Base-by-base conservation (phyloP, 2,888 invertebrate species). In the Drosophila heteroneura region DNA sequence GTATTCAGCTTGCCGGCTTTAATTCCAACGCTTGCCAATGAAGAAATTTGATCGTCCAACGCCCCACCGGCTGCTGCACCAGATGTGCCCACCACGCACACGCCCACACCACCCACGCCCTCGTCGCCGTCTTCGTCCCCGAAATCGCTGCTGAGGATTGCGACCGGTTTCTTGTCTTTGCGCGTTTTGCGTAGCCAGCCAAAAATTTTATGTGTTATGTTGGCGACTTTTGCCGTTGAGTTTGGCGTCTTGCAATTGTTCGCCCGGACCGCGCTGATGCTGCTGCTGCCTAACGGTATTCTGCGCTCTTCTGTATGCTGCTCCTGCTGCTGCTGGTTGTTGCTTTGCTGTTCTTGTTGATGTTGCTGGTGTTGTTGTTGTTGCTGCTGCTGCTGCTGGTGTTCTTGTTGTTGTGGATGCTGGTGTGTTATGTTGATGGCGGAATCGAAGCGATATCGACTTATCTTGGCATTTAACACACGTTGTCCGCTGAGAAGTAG, bases 181-280 rank as follows among this genome's bases (percentile, higher is more conserved):
- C 89, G 86, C 66, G 90, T 70, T 69, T 90, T 88, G 68, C 90
- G 82, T 80, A 88, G 81, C 87, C 87, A 88, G 82, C 87, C 87
- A 76, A 88, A 88, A 82, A 88, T 88, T 90, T 88, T 88, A 84
- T 90, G 90, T 89, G 87, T 90, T 90, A 88, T 88, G 89, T 88
- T 88, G 90, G 84, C 90, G 90, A 88, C 84, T 86, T 88, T 90
- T 81, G 86, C 90, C 44, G 86, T 90, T 74, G 86, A 90, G 66
- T 89, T 90, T 83, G 90, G 90, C 90, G 90, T 88, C 71, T 89
- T 87, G 90, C 79, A 82, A 74, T 83, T 61, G 49, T 82, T 82
- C 16, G 65, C 74, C 56, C 44, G 63, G 69, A 74, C 64, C 35
- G 52, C 71, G 44, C 61, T 60, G 54, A 28, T 30, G n/a, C 33